These are phyloP conservation scores for Rostratula benghalensis DNA, from an alignment of 2,113 vertebrate genomes.

Conservation along the genomic window DNA sequence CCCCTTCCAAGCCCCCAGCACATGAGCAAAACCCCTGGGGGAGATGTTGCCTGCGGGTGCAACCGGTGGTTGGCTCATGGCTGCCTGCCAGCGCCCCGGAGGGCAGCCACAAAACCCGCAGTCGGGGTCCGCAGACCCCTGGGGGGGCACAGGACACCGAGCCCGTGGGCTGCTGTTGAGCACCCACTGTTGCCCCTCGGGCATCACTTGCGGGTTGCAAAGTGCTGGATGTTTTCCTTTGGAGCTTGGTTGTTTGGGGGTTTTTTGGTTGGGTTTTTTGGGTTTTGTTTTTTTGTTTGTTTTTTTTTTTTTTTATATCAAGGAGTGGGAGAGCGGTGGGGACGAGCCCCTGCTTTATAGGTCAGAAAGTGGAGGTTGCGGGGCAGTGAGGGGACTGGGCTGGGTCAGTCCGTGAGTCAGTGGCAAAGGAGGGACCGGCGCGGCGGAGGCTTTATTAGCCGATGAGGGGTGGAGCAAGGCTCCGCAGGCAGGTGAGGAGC, in stretches of 20 bases:
- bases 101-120: neutral
- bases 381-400: constrained; percentile 25
- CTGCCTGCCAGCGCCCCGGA: neutral
- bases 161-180: rapidly evolving
- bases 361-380: constrained; percentile 19
- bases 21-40: rapidly evolving
- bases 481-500: constrained; percentile 14
- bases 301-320: constrained; percentile 11
- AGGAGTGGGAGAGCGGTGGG: neutral
- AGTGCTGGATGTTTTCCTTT: neutral
- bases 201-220: neutral
- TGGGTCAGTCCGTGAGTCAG: constrained; percentile 44
- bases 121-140: rapidly evolving
- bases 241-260: rapidly evolving
- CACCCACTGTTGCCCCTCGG: neutral
- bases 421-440: constrained; percentile 43
- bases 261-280: too few species aligned
- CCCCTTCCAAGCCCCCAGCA: neutral
- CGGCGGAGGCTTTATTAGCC: constrained; percentile 54
- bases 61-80: neutral
- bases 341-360: neutral
- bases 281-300: too few species aligned
- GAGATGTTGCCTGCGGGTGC: neutral
- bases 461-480: constrained; percentile 48
- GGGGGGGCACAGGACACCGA: rapidly evolving